Conservation (phyloP, 2,113 vertebrate genomes). For the Prochilodus magdalenae region DNA sequence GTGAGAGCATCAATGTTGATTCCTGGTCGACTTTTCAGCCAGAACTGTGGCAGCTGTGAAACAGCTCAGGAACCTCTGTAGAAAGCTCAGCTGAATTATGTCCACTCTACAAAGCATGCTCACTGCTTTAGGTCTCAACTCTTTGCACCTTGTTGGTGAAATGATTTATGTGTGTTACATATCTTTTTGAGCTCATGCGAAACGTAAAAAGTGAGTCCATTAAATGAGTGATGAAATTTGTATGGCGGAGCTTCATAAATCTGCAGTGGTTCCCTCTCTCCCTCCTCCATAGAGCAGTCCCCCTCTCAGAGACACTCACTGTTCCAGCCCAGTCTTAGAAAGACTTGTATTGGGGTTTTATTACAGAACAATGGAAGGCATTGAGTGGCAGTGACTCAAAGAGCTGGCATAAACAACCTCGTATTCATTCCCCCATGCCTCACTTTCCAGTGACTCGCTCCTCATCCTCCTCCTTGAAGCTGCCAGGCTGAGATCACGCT, state of each 20-base stretch:
- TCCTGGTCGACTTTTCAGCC: background rate
- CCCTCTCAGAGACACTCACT: slow-evolving; percentile 29
- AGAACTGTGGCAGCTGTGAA: background rate
- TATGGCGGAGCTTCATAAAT: slow-evolving; percentile 19
- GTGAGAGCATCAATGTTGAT: background rate
- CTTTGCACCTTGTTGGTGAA: background rate
- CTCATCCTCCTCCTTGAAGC: slow-evolving; percentile 8
- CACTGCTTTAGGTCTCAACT: too few species aligned
- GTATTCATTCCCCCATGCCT: slow-evolving; percentile 33
- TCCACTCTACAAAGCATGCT: background rate
- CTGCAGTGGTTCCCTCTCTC: slow-evolving; percentile 6
- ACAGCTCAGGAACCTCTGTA: background rate
- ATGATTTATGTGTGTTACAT: background rate
- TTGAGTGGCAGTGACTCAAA: slow-evolving; percentile 45
- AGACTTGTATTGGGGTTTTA: slow-evolving; percentile 36
- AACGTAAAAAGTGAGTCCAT: background rate
- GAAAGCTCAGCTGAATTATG: background rate
- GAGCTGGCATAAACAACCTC: slow-evolving; percentile 34
- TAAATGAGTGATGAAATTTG: slow-evolving; percentile 12
- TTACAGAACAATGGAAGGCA: slow-evolving; percentile 47
- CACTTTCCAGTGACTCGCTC: slow-evolving; percentile 7
- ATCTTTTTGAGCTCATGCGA: background rate
- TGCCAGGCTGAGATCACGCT: slow-evolving; percentile 36
- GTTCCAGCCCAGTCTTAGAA: slow-evolving; percentile 9
- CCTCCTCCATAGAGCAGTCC: slow-evolving; percentile 7